phyloP scores from a whole-genome alignment of 2,113 vertebrate genomes.

The Pampusana beccarii region DNA sequence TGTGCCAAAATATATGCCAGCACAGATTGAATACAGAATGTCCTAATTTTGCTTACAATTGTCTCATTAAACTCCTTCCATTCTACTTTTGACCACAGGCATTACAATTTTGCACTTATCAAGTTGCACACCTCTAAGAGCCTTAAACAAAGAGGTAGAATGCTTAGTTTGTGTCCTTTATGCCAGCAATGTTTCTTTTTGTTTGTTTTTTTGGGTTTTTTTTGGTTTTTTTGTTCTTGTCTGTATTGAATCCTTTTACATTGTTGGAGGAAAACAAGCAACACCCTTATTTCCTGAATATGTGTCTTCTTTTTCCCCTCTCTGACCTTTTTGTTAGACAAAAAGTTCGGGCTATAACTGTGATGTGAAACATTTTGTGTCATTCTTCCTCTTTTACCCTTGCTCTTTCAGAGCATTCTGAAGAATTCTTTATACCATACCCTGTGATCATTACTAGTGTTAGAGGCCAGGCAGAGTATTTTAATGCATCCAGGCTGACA shows the following conservation, averaged over 20 bases:
- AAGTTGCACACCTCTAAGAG: not conserved
- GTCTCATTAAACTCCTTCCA: not conserved
- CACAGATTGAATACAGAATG: not conserved
- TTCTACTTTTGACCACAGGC: not conserved
- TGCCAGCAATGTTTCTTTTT: not conserved
- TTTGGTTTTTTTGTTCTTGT: too few species aligned
- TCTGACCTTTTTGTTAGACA: conserved; percentile 17
- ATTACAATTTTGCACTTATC: not conserved
- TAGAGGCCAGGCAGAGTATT: conserved; percentile 41
- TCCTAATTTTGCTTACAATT: not conserved
- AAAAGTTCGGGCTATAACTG: conserved; percentile 7
- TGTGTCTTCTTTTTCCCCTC: conserved; percentile 21
- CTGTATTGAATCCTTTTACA: not conserved
- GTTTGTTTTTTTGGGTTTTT: not conserved
- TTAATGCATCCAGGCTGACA: conserved; percentile 20
- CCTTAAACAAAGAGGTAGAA: not conserved
- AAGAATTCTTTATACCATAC: not conserved
- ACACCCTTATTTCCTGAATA: conserved; percentile 27
- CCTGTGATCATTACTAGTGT: conserved; percentile 36
- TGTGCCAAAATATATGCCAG: not conserved
- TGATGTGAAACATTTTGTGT: conserved; percentile 20
- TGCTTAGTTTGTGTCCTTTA: not conserved
- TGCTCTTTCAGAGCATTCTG: not conserved
- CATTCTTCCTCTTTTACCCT: conserved; percentile 23
- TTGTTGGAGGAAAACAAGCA: conserved; percentile 7